Base-by-base conservation (phyloP, 1,140 invertebrate species). In the Trichoplusia ni region DNA sequence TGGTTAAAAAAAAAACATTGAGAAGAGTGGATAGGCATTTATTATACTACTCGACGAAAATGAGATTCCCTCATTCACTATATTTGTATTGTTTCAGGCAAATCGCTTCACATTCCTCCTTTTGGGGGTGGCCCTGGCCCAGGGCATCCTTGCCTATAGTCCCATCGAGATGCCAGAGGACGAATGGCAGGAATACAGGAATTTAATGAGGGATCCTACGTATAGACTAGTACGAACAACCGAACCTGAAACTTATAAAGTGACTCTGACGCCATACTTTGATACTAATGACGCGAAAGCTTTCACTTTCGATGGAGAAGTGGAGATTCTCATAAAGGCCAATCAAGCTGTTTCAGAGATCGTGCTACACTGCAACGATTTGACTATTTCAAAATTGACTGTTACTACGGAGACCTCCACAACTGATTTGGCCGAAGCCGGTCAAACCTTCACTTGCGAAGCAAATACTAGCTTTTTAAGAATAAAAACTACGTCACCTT, bases 311-410 rank as follows among this genome's bases (percentile, higher is more conserved):
- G 74, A 90, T 13, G 95, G 95, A 11, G 76, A 87, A 63, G 92
- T 93, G 0, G 79, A 66, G 4, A 95, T 95, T 29, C 77, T 83
- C 14, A 65, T 89, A 2, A 62, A 53, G 0, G 58, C 90, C 0
- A 77, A 51, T 0, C 23, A 54, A 19, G 44, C 37, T 2, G 84
- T 86, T 64, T 9, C 29, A 33, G 69, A 79, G 56, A 80, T 97
- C 14, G 92, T 93, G 0, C 75, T 97, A 5, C 95, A 97, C 69
- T 90, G 92, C 1, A 93, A 93, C 62, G 91, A 92, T 47, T 67
- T 96, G 2, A 89, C 82, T 0, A 92, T 94, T 5, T 46, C 67
- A 3, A 44, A 31, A 4, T 53, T 84, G 5, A 66, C 63, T 8
- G 69, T 80, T 68, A 51, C 29, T 64, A 4, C 18, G 47, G 35